Evolutionary conservation across 2,888 invertebrate species (phyloP), one percentile per base, ranked within the genome.

Genomic region (Rhagium mordax): DNA sequence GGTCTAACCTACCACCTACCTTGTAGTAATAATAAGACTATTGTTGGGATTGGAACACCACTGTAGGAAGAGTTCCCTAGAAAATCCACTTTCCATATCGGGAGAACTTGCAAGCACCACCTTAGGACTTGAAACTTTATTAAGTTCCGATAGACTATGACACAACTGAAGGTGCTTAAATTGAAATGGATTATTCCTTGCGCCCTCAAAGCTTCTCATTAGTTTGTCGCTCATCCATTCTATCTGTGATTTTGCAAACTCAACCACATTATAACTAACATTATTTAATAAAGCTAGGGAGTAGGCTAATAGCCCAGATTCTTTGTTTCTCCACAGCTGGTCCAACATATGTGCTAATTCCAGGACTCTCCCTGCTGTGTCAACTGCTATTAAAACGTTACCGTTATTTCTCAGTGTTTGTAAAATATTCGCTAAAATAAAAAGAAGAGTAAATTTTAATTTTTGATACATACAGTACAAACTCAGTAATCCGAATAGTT

Each of bases 141-240:
- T 90, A 41, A 99, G 90, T 84, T 99, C 99, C 0, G 91, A 92
- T 75, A 98, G 91, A 72, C 95, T 96, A 87, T 99, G 99, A 83
- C 98, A 98, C 6, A 99, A 89, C 82, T 98, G 96, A 62, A 99
- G 89, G 88, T 98, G 96, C 76, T 96, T 95, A 76, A 99, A 95
- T 57, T 78, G 78, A 68, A 77, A 78, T 0, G 99, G 99, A 89
- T 98, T 98, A 83, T 95, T 96, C 70, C 97, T 91, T 0, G 95
- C 95, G 0, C 95, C 83, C 86, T 97, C 96, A 85, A 97, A 96
- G 66, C 94, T 94, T 74, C 97, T 93, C 90, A 98, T 97, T 51
- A 99, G 89, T 85, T 98, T 99, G 85, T 99, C 99, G 85, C 98
- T 98, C 99, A 99, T 99, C 99, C 99, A 99, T 89, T 99, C 99